Base-by-base conservation (phyloP, 2,888 invertebrate genomes). In the Scaptodrosophila latifasciaeformis region DNA sequence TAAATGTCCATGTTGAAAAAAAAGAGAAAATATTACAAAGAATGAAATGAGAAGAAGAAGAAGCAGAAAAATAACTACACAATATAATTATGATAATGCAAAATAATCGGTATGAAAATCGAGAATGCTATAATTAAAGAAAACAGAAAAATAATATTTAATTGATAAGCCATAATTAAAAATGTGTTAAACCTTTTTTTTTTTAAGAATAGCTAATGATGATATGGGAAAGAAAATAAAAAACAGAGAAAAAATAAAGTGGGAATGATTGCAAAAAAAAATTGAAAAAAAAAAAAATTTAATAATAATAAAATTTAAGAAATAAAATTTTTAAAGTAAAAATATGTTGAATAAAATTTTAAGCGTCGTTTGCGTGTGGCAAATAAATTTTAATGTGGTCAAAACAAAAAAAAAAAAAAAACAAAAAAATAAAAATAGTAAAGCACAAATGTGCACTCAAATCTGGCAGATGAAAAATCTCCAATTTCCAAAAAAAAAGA, bases 361-460 rank as follows among this genome's bases (percentile, higher is more conserved):
- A 69, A 67, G 63, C 62, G 63, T 53, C 3, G 3, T 24, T 24
- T 24, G 24, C 24, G 24, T 7, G 7, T 5, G 13, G 17, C 2
- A 54, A 77, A 67, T 58, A 66, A 62, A 57, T 67, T 65, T 66
- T 68, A 68, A 65, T 65, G 68, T 54, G 57, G 57, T 62, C 62
- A 55, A 54, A 68, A 54, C 54, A 53, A 49, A 63, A 56, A 67
- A 49, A 61, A 31, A 13, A 24, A 24, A 24, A 24, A 24, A 3
- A 24, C 7, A 24, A 24, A 24, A 24, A 24, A 24, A 24, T 7
- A 7, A 5, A 5, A 7, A 3, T 7, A 24, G 3, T 24, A 24
- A 24, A 24, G 24, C 7, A 7, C 24, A 7, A 5, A 7, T 24
- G 24, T 24, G 24, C 7, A 7, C 7, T 24, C 4, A 24, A 24